Conservation (phyloP, 2,888 invertebrate genomes). For the Dexiosoma caninum region DNA sequence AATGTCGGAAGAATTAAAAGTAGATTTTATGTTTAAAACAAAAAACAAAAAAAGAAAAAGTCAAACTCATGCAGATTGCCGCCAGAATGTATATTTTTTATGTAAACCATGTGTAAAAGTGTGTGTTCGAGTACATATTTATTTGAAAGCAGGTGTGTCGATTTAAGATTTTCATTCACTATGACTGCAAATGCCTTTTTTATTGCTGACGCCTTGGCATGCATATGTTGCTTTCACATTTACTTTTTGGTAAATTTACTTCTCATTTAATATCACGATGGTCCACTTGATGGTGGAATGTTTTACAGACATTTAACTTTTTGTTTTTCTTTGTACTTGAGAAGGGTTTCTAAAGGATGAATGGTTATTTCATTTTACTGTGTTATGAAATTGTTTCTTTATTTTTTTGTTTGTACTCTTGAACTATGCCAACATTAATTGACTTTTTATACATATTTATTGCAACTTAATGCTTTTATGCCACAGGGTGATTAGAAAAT, state of each 20-base stretch:
- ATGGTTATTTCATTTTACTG: slow-evolving; percentile 4
- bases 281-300: slow-evolving; percentile 19
- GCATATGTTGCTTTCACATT: background rate
- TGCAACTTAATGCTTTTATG: too few relatives aligned
- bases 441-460: too few relatives aligned
- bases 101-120: too few relatives aligned
- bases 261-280: slow-evolving; percentile 36
- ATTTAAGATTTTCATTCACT: slow-evolving; percentile 9
- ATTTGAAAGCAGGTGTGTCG: slow-evolving; percentile 2
- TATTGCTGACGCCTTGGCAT: background rate
- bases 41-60: too few relatives aligned
- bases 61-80: background rate
- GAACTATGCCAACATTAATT: too few relatives aligned
- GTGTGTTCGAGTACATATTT: background rate
- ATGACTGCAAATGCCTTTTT: background rate
- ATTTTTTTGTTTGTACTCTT: too few relatives aligned
- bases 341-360: background rate
- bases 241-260: slow-evolving; percentile 31
- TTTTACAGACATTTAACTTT: background rate
- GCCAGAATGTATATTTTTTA: slow-evolving; percentile 5
- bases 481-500: too few relatives aligned
- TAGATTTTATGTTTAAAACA: background rate
- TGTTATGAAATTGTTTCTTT: too few relatives aligned
- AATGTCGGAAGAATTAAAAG: background rate
- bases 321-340: background rate